Percentiles rank a stretch among this genome's conserved stretches.
Conservation (phyloP, 2,113 vertebrate species). For the Paedocypris sp. region DNA sequence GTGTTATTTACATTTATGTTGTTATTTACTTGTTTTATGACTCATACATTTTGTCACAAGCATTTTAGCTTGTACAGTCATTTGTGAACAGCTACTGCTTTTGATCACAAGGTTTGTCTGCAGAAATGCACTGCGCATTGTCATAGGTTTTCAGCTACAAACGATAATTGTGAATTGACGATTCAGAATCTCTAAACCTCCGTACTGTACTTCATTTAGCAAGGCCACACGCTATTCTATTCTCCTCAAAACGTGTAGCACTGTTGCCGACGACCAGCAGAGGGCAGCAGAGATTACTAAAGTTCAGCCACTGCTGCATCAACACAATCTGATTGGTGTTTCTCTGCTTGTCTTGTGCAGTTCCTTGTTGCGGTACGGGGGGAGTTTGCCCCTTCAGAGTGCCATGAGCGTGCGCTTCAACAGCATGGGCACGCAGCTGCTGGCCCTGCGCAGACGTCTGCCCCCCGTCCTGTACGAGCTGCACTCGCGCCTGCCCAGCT, state of each 20-base stretch:
- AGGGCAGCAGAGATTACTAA: not conserved
- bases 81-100: too few relatives aligned
- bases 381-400: conserved; percentile 90
- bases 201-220: not conserved
- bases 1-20: too few relatives aligned
- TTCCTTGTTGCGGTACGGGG: conserved; percentile 86
- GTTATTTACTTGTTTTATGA: too few relatives aligned
- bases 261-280: not conserved
- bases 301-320: not conserved
- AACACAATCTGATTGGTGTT: not conserved
- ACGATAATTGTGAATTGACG: too few relatives aligned
- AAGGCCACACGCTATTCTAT: not conserved
- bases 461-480: conserved; percentile 95
- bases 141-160: too few relatives aligned
- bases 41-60: too few relatives aligned
- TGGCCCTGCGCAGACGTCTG: conserved; percentile 84
- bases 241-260: not conserved
- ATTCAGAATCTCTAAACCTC: too few relatives aligned
- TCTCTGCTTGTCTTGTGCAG: conserved; percentile 49
- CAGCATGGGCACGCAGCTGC: conserved; percentile 87
- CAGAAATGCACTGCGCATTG: too few relatives aligned
- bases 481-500: conserved; percentile 89
- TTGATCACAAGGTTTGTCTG: too few relatives aligned
- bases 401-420: conserved; percentile 98
- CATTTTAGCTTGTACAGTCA: too few relatives aligned